Percentiles rank a stretch among this genome's conserved stretches.
These are phyloP conservation scores for Nannobrachium achirus DNA, from an alignment of 2,113 vertebrate genomes.

Conservation along the genomic window DNA sequence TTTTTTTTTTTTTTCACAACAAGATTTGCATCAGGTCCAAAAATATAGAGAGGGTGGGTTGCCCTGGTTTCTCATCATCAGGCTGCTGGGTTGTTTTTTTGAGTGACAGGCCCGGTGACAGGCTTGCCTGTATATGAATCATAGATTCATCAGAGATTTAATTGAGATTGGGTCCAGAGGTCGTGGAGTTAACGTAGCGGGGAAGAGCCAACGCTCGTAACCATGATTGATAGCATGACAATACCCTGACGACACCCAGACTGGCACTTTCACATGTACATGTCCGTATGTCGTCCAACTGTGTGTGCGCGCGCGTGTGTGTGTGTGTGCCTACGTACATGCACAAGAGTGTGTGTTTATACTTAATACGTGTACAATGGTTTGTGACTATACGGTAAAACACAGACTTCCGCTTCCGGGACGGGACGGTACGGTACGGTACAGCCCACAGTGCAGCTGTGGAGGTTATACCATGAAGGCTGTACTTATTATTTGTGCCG, in stretches of 20 bases:
- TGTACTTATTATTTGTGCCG: too few species aligned
- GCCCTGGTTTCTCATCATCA: constrained; percentile 54
- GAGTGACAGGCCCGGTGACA: constrained; percentile 70
- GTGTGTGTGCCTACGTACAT: too few species aligned
- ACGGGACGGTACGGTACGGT: too few species aligned
- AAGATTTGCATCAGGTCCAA: constrained; percentile 81
- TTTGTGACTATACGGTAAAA: too few species aligned
- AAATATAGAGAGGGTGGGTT: constrained; percentile 73
- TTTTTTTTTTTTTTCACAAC: too few species aligned
- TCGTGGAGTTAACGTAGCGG: constrained; percentile 70
- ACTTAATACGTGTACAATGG: too few species aligned
- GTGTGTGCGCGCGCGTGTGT: not conserved
- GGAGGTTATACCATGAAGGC: too few species aligned
- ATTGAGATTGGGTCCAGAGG: constrained; percentile 70
- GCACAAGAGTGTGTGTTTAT: too few species aligned
- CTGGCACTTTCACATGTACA: constrained; percentile 32
- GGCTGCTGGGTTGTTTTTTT: too few species aligned
- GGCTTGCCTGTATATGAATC: constrained; percentile 63
- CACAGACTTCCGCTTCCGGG: too few species aligned
- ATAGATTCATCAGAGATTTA: constrained; percentile 71
- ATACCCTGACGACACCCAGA: constrained; percentile 33
- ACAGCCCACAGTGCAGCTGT: too few species aligned
- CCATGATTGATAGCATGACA: constrained; percentile 72
- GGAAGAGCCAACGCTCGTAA: constrained; percentile 66
- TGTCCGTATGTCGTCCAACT: constrained; percentile 5